Evolutionary conservation across 2,797 vertebrate genomes (phyloP), one percentile per base, ranked within the genome.

Genomic region (Fistularia commersonii): DNA sequence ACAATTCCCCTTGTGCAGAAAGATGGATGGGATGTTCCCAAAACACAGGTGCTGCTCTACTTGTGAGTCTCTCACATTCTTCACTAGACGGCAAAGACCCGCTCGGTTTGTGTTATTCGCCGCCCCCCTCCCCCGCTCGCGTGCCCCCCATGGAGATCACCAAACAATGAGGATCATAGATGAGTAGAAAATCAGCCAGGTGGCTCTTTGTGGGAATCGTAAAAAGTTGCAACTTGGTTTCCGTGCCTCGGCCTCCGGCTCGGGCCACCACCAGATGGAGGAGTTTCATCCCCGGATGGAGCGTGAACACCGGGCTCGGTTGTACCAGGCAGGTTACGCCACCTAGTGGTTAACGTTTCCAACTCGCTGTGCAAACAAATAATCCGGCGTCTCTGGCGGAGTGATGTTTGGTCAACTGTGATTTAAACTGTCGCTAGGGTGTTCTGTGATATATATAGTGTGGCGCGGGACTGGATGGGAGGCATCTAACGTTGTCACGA

Each of bases 11-110:
- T 51, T 78, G 83, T 81, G 82, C 67, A 64, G 61, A 82, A 81
- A 89, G 87, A 90, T 89, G 83, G 83, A 91, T 90, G 85, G 78
- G 56, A 54, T 87, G 81, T 69, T 78, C 78, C 81, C 77, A 72
- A 81, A 84, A 83, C 87, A 87, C 87, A 89, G 85, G 89, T 90
- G 87, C 81, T 91, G 87, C 74, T 90, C 87, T 45, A 91, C 84
- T 90, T 87, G 81, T 79, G 72, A 75, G 69, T 81, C 74, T 72
- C 66, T 75, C 51, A 31, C 58, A 63, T 76, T 77, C 70, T 72
- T 80, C 69, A 75, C 55, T 13, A 42, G 54, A 42, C 48, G 37
- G 6, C 63, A 51, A 52, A 64, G 51, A 41, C 39, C 67, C 47
- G 51, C 61, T 64, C 48, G 6, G 11, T 15, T 54, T 61, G 23